Base-by-base conservation (phyloP, 2,888 invertebrate genomes). In the Sepioteuthis lessoniana region DNA sequence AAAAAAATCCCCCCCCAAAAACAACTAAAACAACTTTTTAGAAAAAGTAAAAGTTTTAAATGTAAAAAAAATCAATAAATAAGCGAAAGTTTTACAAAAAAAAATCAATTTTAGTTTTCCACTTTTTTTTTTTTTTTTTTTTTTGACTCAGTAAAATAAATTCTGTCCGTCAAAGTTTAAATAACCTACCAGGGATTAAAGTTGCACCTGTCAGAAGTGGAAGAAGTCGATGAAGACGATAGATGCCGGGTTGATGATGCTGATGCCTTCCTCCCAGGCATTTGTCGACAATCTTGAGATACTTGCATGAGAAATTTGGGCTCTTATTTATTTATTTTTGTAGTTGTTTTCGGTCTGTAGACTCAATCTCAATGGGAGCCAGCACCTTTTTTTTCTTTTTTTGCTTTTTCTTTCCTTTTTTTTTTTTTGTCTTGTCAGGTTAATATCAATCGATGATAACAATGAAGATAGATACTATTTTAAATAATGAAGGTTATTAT, bases 201-300 rank as follows among this genome's bases (percentile, higher is more conserved):
- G 16, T 76, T 76, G n/a, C 76, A 76, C 76, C 76, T n/a, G 76
- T 76, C 76, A 76, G n/a, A n/a, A n/a, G 76, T 76, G 76, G 76
- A 76, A 76, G 76, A 76, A n/a, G 19, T 4, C 16, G 76, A 35
- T 76, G 76, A 76, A 76, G 76, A 76, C 16, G 35, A 76, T 19
- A 76, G n/a, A n/a, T 76, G n/a, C 13, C n/a, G 35, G 76, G 76
- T 76, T 16, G n/a, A 76, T 76, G n/a, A 76, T 76, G 76, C n/a
- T 55, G 55, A 25, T 55, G 55, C 25, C 55, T 76, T 76, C 13
- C 76, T 76, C 1, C 76, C 76, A 13, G 76, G 76, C 76, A 76
- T 76, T 76, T 76, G n/a, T 76, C 76, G 76, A 13, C n/a, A 76
- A n/a, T 76, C 76, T 76, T 76, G 31, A n/a, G 76, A 76, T 13